A percentile compares a stretch with the other conserved stretches of the same genome.
Evolutionary conservation across 2,113 vertebrate species (phyloP).

Genomic region (Morone chrysops): DNA sequence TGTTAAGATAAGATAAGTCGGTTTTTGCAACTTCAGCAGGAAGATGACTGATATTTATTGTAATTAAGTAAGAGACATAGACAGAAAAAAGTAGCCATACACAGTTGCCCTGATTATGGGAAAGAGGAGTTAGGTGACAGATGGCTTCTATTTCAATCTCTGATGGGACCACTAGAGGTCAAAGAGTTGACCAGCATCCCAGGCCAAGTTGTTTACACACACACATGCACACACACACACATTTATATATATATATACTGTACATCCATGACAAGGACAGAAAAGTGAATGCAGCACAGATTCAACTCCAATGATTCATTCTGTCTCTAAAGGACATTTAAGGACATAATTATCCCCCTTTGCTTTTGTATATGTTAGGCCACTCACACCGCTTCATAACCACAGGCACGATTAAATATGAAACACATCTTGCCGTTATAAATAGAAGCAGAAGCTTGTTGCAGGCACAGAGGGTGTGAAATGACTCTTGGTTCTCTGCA

Average conservation of each 20-base stretch:
- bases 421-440: constrained; percentile 1
- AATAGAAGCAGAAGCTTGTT: constrained; percentile 25
- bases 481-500: constrained; percentile 41
- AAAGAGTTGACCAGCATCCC: background rate
- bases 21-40: background rate
- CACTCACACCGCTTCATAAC: background rate
- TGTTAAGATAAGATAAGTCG: background rate
- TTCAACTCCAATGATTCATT: background rate
- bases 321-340: too few relatives aligned
- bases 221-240: background rate
- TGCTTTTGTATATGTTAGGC: background rate
- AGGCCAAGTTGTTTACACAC: constrained; percentile 12
- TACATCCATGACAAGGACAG: background rate
- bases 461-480: constrained; percentile 35
- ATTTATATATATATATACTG: background rate
- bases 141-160: constrained; percentile 19
- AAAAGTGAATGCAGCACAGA: background rate
- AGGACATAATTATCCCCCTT: background rate
- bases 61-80: background rate
- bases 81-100: background rate
- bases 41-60: background rate
- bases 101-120: background rate
- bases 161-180: constrained; percentile 18
- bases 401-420: background rate
- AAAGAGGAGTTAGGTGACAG: background rate